A percentile compares a stretch with the other conserved stretches of the same genome.
Conservation (phyloP, 2,113 vertebrate genomes). For the Pomatorhinus ruficollis region DNA sequence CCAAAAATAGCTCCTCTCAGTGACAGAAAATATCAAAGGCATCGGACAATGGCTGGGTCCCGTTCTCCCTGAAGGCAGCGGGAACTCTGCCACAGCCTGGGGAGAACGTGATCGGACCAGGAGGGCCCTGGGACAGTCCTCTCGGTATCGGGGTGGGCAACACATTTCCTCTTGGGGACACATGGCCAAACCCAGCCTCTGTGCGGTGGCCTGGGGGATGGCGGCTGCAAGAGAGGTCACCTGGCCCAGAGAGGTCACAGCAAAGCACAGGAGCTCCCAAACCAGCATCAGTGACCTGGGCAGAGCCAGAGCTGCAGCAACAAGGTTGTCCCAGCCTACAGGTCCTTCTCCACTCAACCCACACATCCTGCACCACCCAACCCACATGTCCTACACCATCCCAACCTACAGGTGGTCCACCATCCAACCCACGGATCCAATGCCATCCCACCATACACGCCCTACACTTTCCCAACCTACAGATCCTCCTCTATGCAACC, state of each 20-base stretch:
- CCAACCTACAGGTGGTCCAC: not conserved
- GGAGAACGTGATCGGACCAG: not conserved
- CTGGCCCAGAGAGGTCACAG: not conserved
- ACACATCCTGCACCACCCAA: not conserved
- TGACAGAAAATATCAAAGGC: slow-evolving; percentile 49
- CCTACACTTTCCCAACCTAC: not conserved
- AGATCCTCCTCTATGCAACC: not conserved
- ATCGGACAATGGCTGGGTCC: not conserved
- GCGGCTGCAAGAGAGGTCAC: not conserved
- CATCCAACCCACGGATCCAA: not conserved
- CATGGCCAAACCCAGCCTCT: not conserved
- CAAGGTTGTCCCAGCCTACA: not conserved
- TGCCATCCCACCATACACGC: not conserved
- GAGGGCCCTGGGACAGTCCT: not conserved
- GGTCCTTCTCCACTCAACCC: not conserved
- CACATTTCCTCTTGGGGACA: not conserved
- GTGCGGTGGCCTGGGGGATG: not conserved
- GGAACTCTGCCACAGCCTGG: not conserved
- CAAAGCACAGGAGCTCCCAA: not conserved
- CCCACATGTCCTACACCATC: rapidly evolving
- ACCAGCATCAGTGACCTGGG: rapidly evolving
- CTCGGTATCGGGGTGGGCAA: not conserved
- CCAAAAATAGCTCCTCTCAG: not conserved
- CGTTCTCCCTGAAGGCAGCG: not conserved
- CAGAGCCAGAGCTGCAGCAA: not conserved